Evolutionary conservation across 2,113 vertebrate species (phyloP).

Genomic region (Megaptera novaeangliae): DNA sequence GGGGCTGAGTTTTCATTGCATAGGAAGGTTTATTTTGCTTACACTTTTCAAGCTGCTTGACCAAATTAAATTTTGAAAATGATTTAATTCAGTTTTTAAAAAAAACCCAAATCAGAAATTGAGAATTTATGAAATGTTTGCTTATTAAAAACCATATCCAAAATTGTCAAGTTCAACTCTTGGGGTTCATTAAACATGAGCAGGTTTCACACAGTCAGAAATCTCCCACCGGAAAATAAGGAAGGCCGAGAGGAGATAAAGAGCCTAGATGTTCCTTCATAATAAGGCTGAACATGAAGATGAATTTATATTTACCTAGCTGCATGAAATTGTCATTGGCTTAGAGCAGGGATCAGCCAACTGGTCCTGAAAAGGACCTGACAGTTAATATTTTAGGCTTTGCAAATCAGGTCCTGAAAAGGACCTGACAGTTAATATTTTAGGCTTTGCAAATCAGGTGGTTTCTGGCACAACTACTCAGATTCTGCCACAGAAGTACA

Average conservation of each 20-base stretch:
- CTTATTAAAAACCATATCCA: neutral
- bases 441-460: neutral
- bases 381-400: neutral
- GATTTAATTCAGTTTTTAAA: neutral
- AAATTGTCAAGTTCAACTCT: neutral
- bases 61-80: conserved; percentile 24
- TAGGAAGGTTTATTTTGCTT: neutral
- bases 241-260: neutral
- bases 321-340: neutral
- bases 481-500: neutral
- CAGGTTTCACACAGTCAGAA: neutral
- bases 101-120: neutral
- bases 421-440: neutral
- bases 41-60: neutral
- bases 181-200: neutral
- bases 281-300: neutral
- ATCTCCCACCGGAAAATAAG: neutral
- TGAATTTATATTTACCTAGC: neutral
- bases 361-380: neutral
- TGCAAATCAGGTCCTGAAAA: neutral
- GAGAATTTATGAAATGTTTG: neutral
- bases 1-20: neutral
- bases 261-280: neutral
- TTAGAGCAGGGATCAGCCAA: neutral
- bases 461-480: neutral